Evolutionary conservation across 2,797 vertebrate genomes (phyloP), one percentile per base, ranked within the genome.

Genomic region (Parotocinclus haroldoi): DNA sequence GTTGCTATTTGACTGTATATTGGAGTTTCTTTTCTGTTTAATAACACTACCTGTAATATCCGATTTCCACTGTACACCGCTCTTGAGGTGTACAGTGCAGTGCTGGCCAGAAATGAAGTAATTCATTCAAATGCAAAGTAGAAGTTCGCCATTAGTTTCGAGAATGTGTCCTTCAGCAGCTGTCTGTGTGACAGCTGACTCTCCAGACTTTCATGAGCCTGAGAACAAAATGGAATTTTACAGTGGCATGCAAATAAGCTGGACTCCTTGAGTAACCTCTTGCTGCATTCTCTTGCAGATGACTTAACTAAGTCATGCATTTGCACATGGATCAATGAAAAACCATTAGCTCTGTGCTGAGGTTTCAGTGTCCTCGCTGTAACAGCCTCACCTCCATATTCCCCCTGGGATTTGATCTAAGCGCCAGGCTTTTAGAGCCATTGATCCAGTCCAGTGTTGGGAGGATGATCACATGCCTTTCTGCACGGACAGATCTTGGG

Each of bases 291-390:
- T 38, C 11, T 14, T 63, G 62, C 48, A 57, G 36, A 71, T 50
- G 18, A 44, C 63, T 45, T 39, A 63, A 63, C 53, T n/a, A 66
- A 69, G 64, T 65, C 64, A 53, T 71, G 68, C 10, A 60, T 50
- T 59, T 62, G 44, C 17, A 52, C 48, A 39, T n/a, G 52, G 52
- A 75, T 79, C 73, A 53, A 76, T 79, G 68, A 19, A 69, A 75
- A 58, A 58, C 73, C 63, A 55, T 77, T 76, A 79, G 68, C 51
- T 55, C 14, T 66, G 58, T 60, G 48, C 64, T 67, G 56, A 67
- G 62, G 65, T 76, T 65, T 71, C 58, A 46, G 17, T 57, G 65
- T 72, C 71, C 73, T 60, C 49, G 57, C 62, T 62, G 44, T 66
- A 71, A 65, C 57, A 42, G 68, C 55, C 38, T 59, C 44, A 36